Evolutionary conservation across 2,888 invertebrate species (phyloP).

Genomic region (Agrotis puta): DNA sequence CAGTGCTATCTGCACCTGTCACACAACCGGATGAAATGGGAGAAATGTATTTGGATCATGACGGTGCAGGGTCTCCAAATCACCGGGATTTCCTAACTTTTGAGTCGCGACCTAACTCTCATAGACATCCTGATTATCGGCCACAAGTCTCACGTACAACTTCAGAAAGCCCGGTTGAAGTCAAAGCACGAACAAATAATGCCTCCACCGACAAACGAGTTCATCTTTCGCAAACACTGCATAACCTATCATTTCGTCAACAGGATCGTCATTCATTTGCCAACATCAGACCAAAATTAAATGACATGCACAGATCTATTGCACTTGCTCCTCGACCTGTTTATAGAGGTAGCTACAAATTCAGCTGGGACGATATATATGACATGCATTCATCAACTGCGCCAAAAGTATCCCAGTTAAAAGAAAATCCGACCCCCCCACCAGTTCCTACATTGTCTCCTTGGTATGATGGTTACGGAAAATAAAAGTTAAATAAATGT

Average conservation of each 20-base stretch:
- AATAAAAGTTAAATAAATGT: constrained; percentile 59
- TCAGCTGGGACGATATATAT: constrained; percentile 65
- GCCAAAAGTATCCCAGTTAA: constrained; percentile 26
- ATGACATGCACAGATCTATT: neutral
- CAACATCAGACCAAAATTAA: constrained; percentile 14
- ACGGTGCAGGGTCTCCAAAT: constrained; percentile 14
- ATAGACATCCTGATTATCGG: neutral
- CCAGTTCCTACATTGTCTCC: constrained; percentile 76
- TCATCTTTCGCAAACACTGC: neutral
- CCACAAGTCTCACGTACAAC: neutral
- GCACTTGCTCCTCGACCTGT: constrained; percentile 11
- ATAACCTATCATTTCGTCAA: neutral
- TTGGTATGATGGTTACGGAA: constrained; percentile 77
- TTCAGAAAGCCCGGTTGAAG: neutral
- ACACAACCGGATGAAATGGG: neutral
- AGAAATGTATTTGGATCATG: neutral
- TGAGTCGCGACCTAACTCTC: neutral
- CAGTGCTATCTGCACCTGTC: neutral
- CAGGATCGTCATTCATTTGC: neutral
- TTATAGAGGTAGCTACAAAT: constrained; percentile 72
- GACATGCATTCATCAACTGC: constrained; percentile 14
- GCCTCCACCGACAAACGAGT: constrained; percentile 1
- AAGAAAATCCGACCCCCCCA: constrained; percentile 64
- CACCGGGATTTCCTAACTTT: constrained; percentile 16
- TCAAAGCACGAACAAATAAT: constrained; percentile 1